These are phyloP conservation scores for Prenolepis imparis DNA, from an alignment of 2,888 invertebrate genomes.

Conservation along the genomic window DNA sequence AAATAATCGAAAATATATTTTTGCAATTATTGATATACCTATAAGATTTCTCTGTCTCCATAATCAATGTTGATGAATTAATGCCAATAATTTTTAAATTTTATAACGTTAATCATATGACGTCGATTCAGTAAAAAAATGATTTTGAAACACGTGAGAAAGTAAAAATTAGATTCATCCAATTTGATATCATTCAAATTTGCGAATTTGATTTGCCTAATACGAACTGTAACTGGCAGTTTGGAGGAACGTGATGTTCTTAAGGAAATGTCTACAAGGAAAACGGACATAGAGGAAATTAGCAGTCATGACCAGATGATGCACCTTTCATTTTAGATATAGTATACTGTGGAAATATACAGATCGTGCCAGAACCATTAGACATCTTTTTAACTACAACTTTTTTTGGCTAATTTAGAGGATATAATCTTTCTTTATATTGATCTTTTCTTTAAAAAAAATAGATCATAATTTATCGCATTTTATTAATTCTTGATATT, in stretches of 20 bases:
- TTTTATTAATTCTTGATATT: not conserved
- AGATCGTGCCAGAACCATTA: slow-evolving; percentile 12
- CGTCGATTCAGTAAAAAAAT: not conserved
- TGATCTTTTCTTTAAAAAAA: not conserved
- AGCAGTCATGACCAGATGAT: slow-evolving; percentile 67
- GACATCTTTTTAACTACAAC: slow-evolving; percentile 2
- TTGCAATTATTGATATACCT: not conserved
- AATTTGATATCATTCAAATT: slow-evolving; percentile 36
- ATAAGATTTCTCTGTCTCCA: not conserved
- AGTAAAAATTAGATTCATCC: slow-evolving; percentile 35
- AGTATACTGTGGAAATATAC: slow-evolving; percentile 36
- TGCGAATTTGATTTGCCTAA: slow-evolving; percentile 5
- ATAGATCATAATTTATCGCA: slow-evolving; percentile 1
- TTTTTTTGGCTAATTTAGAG: slow-evolving; percentile 18
- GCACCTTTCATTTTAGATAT: slow-evolving; percentile 40
- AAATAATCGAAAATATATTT: not conserved
- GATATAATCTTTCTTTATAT: slow-evolving; percentile 15
- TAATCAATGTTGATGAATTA: not conserved
- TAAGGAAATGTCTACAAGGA: slow-evolving; percentile 60
- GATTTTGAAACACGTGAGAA: not conserved
- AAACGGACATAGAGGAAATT: slow-evolving; percentile 69
- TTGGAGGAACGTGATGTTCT: slow-evolving; percentile 48
- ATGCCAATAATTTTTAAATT: not conserved
- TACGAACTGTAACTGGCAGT: not conserved
- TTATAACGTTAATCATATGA: not conserved